Conservation (phyloP, 1,140 invertebrate species). For the Archivesica marissinica region DNA sequence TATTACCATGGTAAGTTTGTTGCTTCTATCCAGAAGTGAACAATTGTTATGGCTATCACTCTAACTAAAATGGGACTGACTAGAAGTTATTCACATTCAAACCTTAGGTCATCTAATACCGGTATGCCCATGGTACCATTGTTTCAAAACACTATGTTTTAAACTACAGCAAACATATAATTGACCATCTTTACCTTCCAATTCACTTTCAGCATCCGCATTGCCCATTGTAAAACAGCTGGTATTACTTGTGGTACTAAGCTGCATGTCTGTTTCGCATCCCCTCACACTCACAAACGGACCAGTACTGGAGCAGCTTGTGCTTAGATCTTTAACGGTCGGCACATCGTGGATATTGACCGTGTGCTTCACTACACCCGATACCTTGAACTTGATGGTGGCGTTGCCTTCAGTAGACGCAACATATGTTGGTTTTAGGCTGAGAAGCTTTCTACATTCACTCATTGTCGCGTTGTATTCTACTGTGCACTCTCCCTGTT, state of each 20-base stretch:
- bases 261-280: background rate
- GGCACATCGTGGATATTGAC: constrained; percentile 11
- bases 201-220: no score
- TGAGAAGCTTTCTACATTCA: constrained; percentile 4
- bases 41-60: no score
- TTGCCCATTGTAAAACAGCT: background rate
- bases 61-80: no score
- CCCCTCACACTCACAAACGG: background rate
- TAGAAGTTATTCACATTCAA: no score
- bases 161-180: no score
- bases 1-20: no score
- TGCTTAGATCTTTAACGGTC: background rate
- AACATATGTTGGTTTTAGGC: background rate
- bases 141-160: no score
- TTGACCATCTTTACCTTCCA: no score
- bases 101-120: no score
- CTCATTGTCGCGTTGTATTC: background rate
- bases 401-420: background rate
- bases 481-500: constrained; percentile 6
- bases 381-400: constrained; percentile 1
- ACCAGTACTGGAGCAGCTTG: background rate
- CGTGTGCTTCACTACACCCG: background rate
- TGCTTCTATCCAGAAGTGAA: no score
- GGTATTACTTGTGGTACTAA: background rate
- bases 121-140: no score